phyloP scores from a whole-genome alignment of 2,888 invertebrate species.

The Caenorhabditis panamensis region DNA sequence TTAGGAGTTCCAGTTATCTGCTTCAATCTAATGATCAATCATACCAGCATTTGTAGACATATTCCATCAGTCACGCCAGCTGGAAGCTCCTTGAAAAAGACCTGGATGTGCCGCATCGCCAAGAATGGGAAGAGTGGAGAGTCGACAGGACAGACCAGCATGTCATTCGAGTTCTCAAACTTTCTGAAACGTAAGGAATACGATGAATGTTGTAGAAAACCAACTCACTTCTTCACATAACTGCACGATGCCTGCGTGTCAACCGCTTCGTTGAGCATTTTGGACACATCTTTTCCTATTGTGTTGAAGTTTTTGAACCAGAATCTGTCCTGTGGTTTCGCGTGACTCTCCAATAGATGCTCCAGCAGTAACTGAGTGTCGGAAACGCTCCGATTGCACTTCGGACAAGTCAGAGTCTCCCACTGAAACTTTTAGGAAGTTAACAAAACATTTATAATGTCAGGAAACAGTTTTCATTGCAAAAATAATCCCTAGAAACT shows the following conservation, averaged over 20 bases:
- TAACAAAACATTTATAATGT: not conserved
- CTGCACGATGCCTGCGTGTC: conserved; percentile 21
- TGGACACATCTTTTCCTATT: not conserved
- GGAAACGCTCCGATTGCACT: conserved; percentile 12
- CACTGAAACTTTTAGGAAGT: no score
- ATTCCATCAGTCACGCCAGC: conserved; percentile 21
- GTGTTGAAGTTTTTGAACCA: conserved; percentile 15
- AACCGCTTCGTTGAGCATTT: conserved; percentile 9
- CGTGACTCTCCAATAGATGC: conserved; percentile 30
- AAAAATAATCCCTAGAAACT: no score
- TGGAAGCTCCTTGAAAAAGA: conserved; percentile 11
- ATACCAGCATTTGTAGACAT: conserved; percentile 24
- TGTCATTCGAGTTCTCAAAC: conserved; percentile 36
- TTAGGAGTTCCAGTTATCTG: not conserved
- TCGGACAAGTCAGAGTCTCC: conserved; percentile 22
- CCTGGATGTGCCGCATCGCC: conserved; percentile 27
- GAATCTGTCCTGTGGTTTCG: conserved; percentile 20
- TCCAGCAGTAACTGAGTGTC: conserved; percentile 3
- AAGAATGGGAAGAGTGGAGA: conserved; percentile 29
- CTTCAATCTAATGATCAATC: not conserved
- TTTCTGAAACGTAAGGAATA: conserved; percentile 14
- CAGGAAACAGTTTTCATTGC: no score
- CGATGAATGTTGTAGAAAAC: not conserved
- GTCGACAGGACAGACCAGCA: conserved; percentile 26
- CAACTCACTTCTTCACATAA: conserved; percentile 24